Evolutionary conservation across 1,140 invertebrate species (phyloP).

Genomic region (Dreissena polymorpha): DNA sequence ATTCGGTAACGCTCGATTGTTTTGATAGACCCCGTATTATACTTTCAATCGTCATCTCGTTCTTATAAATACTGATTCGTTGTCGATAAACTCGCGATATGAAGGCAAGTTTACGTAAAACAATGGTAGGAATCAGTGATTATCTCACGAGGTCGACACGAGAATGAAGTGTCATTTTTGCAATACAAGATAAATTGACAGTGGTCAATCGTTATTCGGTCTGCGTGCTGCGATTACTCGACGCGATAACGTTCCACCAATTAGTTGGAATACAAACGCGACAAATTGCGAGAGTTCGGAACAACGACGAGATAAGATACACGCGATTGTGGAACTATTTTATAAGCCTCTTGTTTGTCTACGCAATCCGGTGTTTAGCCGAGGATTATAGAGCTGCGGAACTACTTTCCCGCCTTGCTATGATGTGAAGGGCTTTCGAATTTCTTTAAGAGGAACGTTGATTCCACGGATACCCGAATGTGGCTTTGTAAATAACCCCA

Average conservation of each 20-base stretch:
- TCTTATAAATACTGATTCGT: slow-evolving; percentile 49
- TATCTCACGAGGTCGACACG: neutral
- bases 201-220: neutral
- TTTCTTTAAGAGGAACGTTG: too few relatives aligned
- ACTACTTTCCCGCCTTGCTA: neutral
- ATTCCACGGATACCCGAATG: too few relatives aligned
- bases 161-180: slow-evolving; percentile 2
- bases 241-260: neutral
- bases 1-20: slow-evolving; percentile 35
- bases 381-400: slow-evolving; percentile 23
- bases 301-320: slow-evolving; percentile 42
- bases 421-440: neutral
- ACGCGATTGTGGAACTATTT: slow-evolving; percentile 19
- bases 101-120: slow-evolving; percentile 43
- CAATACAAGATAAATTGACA: neutral
- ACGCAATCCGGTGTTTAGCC: slow-evolving; percentile 31
- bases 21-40: neutral
- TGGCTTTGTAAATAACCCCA: too few relatives aligned
- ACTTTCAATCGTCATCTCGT: slow-evolving; percentile 48
- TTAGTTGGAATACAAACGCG: slow-evolving; percentile 27
- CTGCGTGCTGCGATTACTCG: neutral
- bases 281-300: slow-evolving; percentile 32
- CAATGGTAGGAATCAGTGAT: slow-evolving; percentile 11
- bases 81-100: slow-evolving; percentile 43
- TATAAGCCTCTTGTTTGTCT: slow-evolving; percentile 45